phyloP scores from a whole-genome alignment of 2,797 vertebrate genomes.

The Alca torda region DNA sequence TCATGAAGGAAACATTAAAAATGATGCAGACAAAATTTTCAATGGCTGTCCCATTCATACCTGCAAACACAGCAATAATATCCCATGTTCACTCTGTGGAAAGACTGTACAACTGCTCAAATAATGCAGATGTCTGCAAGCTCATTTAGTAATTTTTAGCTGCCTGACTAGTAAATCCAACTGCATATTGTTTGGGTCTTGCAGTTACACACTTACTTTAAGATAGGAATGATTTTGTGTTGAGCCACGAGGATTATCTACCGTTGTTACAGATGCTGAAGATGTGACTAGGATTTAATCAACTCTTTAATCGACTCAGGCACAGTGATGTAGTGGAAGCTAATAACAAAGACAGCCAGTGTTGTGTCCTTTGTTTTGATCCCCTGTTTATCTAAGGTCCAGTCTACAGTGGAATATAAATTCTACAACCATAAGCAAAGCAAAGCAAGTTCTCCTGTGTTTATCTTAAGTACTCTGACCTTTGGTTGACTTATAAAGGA shows the following conservation, averaged over 20 bases:
- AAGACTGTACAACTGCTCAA: background rate
- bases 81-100: background rate
- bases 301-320: background rate
- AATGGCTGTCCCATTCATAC: slow-evolving; percentile 17
- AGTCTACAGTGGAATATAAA: background rate
- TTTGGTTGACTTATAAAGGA: background rate
- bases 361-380: background rate
- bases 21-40: slow-evolving; percentile 57
- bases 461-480: background rate
- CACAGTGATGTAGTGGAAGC: background rate
- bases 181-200: background rate
- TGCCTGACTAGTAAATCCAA: background rate
- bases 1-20: slow-evolving; percentile 64
- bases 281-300: background rate
- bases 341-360: background rate
- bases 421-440: background rate
- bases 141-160: background rate
- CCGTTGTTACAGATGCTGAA: background rate
- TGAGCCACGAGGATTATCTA: background rate
- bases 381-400: background rate
- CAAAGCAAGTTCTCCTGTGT: background rate
- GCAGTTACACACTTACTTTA: background rate
- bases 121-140: background rate
- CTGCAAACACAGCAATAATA: slow-evolving; percentile 23
- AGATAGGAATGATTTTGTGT: background rate